These are phyloP conservation scores for Enteromius unitaeniatus DNA, from an alignment of 2,797 vertebrate genomes.

Conservation along the genomic window DNA sequence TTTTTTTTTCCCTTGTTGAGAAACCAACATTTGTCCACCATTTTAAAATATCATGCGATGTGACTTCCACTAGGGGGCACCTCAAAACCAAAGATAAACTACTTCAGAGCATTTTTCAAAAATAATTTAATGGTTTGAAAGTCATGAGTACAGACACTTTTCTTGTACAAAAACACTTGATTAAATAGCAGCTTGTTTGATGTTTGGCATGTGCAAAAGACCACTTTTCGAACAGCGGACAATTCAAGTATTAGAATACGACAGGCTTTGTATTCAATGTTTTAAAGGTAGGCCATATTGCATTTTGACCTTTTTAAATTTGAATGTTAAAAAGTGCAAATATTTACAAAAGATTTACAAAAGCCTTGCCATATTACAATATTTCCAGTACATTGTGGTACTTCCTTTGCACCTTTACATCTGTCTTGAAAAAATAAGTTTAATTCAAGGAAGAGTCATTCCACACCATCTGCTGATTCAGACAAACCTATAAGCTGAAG, in stretches of 20 bases:
- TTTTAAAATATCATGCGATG: background rate
- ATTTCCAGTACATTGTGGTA: conserved; percentile 6
- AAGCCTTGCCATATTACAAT: background rate
- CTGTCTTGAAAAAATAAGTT: background rate
- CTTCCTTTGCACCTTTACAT: background rate
- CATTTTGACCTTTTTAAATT: background rate
- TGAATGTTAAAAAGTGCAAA: background rate
- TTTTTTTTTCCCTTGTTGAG: too few species aligned
- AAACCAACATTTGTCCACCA: background rate
- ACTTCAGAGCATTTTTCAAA: conserved; percentile 26
- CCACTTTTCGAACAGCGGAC: conserved; percentile 54
- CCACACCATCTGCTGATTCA: background rate
- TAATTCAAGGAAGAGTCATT: background rate
- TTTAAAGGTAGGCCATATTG: conserved; percentile 71
- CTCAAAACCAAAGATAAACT: background rate
- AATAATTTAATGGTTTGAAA: conserved; percentile 52
- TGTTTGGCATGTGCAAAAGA: conserved; percentile 71
- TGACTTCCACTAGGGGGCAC: conserved; percentile 9
- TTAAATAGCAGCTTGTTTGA: conserved; percentile 69
- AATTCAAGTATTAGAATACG: conserved; percentile 74
- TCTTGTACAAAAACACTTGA: conserved; percentile 68
- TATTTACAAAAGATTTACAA: background rate
- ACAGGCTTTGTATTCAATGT: conserved; percentile 55
- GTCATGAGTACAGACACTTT: conserved; percentile 38
- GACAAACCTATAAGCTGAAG: background rate